Conservation (phyloP, 1,140 invertebrate species). For the Bombus consobrinus region DNA sequence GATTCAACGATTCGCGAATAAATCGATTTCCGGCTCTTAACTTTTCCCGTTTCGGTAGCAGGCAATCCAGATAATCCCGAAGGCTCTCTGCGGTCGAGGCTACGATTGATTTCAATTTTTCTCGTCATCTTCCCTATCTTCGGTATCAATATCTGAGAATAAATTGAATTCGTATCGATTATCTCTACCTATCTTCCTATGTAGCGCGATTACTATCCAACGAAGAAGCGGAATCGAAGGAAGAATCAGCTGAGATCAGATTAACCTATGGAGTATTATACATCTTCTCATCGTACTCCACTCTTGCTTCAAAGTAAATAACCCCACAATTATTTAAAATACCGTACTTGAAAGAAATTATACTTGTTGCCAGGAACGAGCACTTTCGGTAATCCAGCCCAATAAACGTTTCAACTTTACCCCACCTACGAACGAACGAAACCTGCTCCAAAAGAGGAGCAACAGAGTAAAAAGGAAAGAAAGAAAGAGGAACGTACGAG, state of each 20-base stretch:
- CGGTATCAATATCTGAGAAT: slow-evolving; percentile 1
- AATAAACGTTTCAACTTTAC: background rate
- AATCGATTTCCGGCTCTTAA: background rate
- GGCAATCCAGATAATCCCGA: background rate
- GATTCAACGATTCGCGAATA: background rate
- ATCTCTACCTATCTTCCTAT: background rate
- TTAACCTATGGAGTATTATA: background rate
- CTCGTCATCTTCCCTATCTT: background rate
- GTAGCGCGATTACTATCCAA: background rate
- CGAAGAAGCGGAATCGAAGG: background rate
- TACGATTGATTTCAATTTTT: slow-evolving; percentile 8
- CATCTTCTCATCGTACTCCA: background rate
- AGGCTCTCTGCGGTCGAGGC: background rate
- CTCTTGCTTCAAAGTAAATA: background rate
- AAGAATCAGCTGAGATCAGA: background rate
- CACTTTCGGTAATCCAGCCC: background rate
- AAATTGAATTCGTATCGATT: slow-evolving; percentile 25
- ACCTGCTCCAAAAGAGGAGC: background rate
- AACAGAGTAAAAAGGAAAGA: no score
- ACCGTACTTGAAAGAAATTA: background rate
- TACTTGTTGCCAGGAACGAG: background rate
- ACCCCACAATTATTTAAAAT: background rate
- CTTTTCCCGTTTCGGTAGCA: background rate
- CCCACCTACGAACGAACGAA: background rate
- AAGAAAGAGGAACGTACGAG: background rate